Evolutionary conservation across 2,888 invertebrate species (phyloP), one percentile per base, ranked within the genome.

Genomic region (Leptopilina syphax): DNA sequence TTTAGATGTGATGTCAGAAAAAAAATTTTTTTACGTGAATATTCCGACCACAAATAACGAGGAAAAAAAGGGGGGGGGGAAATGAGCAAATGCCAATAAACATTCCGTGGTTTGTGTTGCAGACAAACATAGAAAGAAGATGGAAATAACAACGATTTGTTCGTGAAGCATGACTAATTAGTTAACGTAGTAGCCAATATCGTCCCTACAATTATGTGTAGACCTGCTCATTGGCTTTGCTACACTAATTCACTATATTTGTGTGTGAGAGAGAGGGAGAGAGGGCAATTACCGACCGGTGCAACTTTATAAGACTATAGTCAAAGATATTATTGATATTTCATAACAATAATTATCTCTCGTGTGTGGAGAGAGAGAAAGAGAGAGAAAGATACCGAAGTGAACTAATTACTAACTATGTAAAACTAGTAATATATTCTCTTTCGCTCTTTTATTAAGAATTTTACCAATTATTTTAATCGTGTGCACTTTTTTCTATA

Each of bases 301-400:
- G 54, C 13, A 54, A 57, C 7, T 13, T 57, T 57, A 70, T 70
- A 70, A 34, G 60, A 60, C 18, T 60, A 60, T 60, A 57, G 57
- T 60, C 60, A 60, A 60, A 60, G 70, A 70, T 70, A 73, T 73
- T 73, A 73, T 73, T 73, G 70, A 73, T 73, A 73, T 73, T 73
- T 73, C 70, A 73, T 73, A 73, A 73, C 54, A 73, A 73, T 73
- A 73, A 73, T 73, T 73, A 73, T 54, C 34, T 73, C 54, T 8
- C 18, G 34, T 54, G 18, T 47, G 47, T 47, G 47, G 1, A 9
- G 47, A 47, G 47, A 47, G 18, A 18, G 18, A 18, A 18, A 18
- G 18, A 18, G 18, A 18, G 18, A 18, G 18, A 18, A 18, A 54
- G 47, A 50, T 70, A 44, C 44, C 18, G n/a, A 41, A n/a, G 18